Evolutionary conservation across 1,140 invertebrate genomes (phyloP), one percentile per base, ranked within the genome.

Genomic region (Thaumetopoea pityocampa): DNA sequence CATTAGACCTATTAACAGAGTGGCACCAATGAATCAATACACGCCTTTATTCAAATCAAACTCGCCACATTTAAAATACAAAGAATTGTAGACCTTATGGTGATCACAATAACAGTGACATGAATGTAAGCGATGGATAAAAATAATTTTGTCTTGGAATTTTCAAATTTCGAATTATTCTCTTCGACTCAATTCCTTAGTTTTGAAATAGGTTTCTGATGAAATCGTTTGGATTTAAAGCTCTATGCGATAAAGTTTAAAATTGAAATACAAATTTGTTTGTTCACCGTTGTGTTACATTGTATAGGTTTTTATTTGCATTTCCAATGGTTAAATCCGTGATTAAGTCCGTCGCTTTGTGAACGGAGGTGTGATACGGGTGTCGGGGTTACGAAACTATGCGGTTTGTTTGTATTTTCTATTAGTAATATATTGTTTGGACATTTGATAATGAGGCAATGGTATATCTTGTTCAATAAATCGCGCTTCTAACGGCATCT

Each of bases 221-320:
- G n/a, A n/a, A n/a, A n/a, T n/a, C n/a, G n/a, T n/a, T n/a, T n/a
- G n/a, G n/a, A n/a, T n/a, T n/a, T n/a, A n/a, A n/a, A n/a, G n/a
- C n/a, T n/a, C n/a, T n/a, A n/a, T n/a, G n/a, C n/a, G n/a, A n/a
- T n/a, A n/a, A n/a, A n/a, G n/a, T n/a, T n/a, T n/a, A n/a, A n/a
- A n/a, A n/a, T n/a, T n/a, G n/a, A n/a, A n/a, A n/a, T n/a, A n/a
- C n/a, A n/a, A n/a, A n/a, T n/a, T n/a, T n/a, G n/a, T n/a, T n/a
- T n/a, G n/a, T n/a, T n/a, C n/a, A n/a, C n/a, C n/a, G n/a, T n/a
- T n/a, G n/a, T n/a, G n/a, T n/a, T n/a, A n/a, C n/a, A n/a, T n/a
- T n/a, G n/a, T n/a, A n/a, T n/a, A n/a, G n/a, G 26, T 20, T 26
- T 33, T 40, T 58, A 48, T 58, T 53, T 53, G 37, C 50, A 48